These are phyloP conservation scores for Aleiodes alternator DNA, from an alignment of 2,888 invertebrate species.

Conservation along the genomic window DNA sequence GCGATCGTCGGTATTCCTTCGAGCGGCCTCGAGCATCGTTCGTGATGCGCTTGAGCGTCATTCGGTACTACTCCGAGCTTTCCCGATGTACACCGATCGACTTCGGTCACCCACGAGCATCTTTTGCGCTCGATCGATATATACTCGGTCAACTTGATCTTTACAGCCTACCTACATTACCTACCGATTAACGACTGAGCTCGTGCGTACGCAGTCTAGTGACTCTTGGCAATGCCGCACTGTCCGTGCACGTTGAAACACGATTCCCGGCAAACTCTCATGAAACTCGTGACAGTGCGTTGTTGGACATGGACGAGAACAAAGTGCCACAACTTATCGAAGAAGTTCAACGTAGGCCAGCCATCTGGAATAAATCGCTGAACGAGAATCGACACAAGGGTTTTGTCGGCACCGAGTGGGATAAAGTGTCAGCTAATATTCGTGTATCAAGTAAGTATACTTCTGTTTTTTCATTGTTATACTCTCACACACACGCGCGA, in stretches of 20 bases:
- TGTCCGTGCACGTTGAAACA: slow-evolving; percentile 23
- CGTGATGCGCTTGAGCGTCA: slow-evolving; percentile 34
- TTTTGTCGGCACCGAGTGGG: slow-evolving; percentile 33
- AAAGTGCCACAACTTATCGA: slow-evolving; percentile 35
- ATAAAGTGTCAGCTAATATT: slow-evolving; percentile 33
- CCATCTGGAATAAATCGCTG: slow-evolving; percentile 27
- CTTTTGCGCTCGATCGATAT: slow-evolving; percentile 30
- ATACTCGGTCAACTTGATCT: slow-evolving; percentile 26
- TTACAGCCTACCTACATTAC: slow-evolving; percentile 32
- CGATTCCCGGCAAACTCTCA: slow-evolving; percentile 6
- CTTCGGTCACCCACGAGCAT: slow-evolving; percentile 29
- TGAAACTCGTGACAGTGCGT: slow-evolving; percentile 17
- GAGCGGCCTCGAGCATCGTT: slow-evolving; percentile 1
- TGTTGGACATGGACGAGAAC: slow-evolving; percentile 30
- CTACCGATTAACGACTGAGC: slow-evolving; percentile 25
- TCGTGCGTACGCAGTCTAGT: slow-evolving; percentile 26
- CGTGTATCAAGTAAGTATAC: slow-evolving; percentile 39
- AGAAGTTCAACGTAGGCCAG: slow-evolving; percentile 29
- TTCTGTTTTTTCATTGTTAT: slow-evolving; percentile 19
- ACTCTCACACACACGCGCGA: slow-evolving; percentile 23
- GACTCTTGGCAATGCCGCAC: slow-evolving; percentile 31
- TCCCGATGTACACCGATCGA: slow-evolving; percentile 31
- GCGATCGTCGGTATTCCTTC: too few species aligned
- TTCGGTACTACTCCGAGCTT: slow-evolving; percentile 16
- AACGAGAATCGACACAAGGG: slow-evolving; percentile 30